Conservation (phyloP, 2,797 vertebrate genomes). For the Galagoides demidoff region DNA sequence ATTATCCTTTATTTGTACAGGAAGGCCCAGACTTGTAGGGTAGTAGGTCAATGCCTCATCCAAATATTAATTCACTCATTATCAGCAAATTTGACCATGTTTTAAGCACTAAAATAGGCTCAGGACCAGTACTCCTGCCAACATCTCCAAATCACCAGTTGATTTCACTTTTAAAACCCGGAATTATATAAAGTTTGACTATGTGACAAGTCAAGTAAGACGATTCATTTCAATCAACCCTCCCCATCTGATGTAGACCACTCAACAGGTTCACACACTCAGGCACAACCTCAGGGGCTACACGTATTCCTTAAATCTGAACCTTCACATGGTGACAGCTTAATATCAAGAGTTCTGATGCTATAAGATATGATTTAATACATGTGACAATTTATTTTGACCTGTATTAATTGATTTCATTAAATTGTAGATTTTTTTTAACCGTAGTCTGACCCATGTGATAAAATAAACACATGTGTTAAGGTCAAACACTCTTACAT, state of each 20-base stretch:
- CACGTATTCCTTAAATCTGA: conserved; percentile 15
- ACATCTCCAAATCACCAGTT: conserved; percentile 5
- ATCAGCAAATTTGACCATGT: not conserved
- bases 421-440: conserved; percentile 44
- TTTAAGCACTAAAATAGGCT: conserved; percentile 28
- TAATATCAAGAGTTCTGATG: conserved; percentile 44
- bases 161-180: conserved; percentile 70
- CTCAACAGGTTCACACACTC: not conserved
- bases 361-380: conserved; percentile 3
- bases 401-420: not conserved
- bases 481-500: conserved; percentile 59
- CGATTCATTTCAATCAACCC: conserved; percentile 80
- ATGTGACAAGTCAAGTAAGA: conserved; percentile 77
- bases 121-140: not conserved
- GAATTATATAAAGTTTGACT: conserved; percentile 76
- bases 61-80: conserved; percentile 54
- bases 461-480: conserved; percentile 47
- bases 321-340: not conserved
- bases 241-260: conserved; percentile 55
- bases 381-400: conserved; percentile 57
- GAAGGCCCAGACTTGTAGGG: not conserved
- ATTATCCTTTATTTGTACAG: conserved; percentile 10
- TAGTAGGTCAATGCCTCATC: not conserved
- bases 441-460: conserved; percentile 29
- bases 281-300: not conserved